Conservation (phyloP, 92 coral and sea anemone species). For the Epizoanthus scotinus region DNA sequence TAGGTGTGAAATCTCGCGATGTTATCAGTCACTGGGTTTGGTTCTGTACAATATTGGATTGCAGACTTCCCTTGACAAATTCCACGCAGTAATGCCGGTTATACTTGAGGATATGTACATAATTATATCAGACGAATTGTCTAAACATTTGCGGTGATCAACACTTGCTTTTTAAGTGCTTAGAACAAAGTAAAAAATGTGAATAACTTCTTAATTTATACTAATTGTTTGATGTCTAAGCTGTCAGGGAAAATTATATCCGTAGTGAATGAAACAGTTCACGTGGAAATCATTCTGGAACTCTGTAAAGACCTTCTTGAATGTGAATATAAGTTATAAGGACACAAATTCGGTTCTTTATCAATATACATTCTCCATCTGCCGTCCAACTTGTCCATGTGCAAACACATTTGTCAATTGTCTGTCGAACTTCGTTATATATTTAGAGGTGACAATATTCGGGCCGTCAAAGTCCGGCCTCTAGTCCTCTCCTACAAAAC, state of each 20-base stretch:
- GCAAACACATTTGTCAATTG: neutral
- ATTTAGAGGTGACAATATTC: conserved; percentile 6
- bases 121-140: conserved; percentile 3
- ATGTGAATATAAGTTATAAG: too few relatives aligned
- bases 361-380: conserved; percentile 10
- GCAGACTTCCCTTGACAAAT: too few relatives aligned
- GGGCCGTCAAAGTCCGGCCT: neutral
- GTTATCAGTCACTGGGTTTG: neutral
- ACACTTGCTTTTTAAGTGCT: neutral
- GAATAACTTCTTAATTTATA: neutral
- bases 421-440: neutral
- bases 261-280: neutral
- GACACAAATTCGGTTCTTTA: neutral
- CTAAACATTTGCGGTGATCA: neutral
- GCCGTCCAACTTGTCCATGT: neutral
- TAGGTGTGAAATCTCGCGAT: neutral
- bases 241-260: neutral
- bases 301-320: too few relatives aligned
- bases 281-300: too few relatives aligned
- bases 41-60: neutral
- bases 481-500: neutral
- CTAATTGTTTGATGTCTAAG: conserved; percentile 4
- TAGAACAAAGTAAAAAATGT: conserved; percentile 21
- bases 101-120: neutral
- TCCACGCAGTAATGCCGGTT: neutral